Percentiles rank a stretch among this genome's conserved stretches.
Conservation (phyloP, 2,888 invertebrate species). For the Parascotia fuliginaria region DNA sequence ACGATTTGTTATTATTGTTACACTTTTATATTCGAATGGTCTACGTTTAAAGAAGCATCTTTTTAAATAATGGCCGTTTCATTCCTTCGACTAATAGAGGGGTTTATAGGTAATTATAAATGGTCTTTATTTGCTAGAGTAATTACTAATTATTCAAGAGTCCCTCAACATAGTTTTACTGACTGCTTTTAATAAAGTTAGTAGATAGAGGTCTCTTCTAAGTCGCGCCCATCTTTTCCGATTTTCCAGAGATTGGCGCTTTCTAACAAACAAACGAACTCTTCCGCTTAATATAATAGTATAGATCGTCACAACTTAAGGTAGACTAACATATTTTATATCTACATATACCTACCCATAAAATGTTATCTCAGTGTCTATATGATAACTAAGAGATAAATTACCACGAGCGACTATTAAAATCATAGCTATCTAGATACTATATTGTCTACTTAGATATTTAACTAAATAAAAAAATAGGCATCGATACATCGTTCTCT, state of each 20-base stretch:
- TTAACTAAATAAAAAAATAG: slow-evolving; percentile 28
- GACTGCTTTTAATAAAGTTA: background rate
- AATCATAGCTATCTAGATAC: too few relatives aligned
- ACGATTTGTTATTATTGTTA: slow-evolving; percentile 79
- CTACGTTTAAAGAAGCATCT: slow-evolving; percentile 46
- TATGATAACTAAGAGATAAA: too few relatives aligned
- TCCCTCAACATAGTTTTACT: background rate
- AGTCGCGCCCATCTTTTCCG: too few relatives aligned
- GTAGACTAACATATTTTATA: too few relatives aligned
- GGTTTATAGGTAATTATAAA: slow-evolving; percentile 4
- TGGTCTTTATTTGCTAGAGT: background rate
- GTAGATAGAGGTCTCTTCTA: too few relatives aligned
- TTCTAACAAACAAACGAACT: too few relatives aligned
- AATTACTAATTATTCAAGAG: background rate
- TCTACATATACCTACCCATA: too few relatives aligned
- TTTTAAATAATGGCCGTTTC: slow-evolving; percentile 35
- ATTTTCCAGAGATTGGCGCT: too few relatives aligned
- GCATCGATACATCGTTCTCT: slow-evolving; percentile 21
- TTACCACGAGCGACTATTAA: too few relatives aligned
- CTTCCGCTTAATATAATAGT: too few relatives aligned
- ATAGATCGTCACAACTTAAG: too few relatives aligned
- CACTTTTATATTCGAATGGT: slow-evolving; percentile 62
- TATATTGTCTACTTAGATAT: background rate
- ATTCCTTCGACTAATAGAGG: slow-evolving; percentile 25
- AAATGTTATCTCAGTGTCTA: too few relatives aligned